These are phyloP conservation scores for Ruditapes philippinarum DNA, from an alignment of 1,140 invertebrate genomes.

Conservation along the genomic window DNA sequence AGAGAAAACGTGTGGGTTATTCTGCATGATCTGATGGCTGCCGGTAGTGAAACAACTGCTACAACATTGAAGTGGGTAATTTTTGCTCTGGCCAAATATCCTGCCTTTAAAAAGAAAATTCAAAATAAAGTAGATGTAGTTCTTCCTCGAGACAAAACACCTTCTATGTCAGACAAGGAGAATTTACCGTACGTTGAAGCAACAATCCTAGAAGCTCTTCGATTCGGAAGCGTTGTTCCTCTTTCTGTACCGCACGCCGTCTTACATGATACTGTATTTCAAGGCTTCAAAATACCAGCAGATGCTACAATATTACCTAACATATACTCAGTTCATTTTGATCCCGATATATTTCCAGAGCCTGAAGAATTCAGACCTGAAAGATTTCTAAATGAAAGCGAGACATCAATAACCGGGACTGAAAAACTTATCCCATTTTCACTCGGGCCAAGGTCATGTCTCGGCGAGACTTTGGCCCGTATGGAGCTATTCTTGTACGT, in stretches of 20 bases:
- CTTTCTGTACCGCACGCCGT: conserved; percentile 81
- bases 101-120: neutral
- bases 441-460: conserved; percentile 62
- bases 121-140: neutral
- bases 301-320: conserved; percentile 76
- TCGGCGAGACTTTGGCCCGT: conserved; percentile 68
- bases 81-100: neutral
- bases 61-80: conserved; percentile 5
- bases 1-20: neutral
- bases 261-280: conserved; percentile 72
- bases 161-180: conserved; percentile 28
- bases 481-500: conserved; percentile 72
- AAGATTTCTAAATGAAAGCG: conserved; percentile 86
- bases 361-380: conserved; percentile 91
- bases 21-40: neutral
- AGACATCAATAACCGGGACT: neutral
- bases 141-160: neutral
- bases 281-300: conserved; percentile 82
- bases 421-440: conserved; percentile 69
- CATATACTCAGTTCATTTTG: conserved; percentile 76
- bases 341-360: conserved; percentile 89
- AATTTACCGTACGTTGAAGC: conserved; percentile 70
- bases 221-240: conserved; percentile 71
- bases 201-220: conserved; percentile 67
- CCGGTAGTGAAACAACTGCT: conserved; percentile 24